These are phyloP conservation scores for Apamea epomidion DNA, from an alignment of 2,888 invertebrate genomes.

Conservation along the genomic window DNA sequence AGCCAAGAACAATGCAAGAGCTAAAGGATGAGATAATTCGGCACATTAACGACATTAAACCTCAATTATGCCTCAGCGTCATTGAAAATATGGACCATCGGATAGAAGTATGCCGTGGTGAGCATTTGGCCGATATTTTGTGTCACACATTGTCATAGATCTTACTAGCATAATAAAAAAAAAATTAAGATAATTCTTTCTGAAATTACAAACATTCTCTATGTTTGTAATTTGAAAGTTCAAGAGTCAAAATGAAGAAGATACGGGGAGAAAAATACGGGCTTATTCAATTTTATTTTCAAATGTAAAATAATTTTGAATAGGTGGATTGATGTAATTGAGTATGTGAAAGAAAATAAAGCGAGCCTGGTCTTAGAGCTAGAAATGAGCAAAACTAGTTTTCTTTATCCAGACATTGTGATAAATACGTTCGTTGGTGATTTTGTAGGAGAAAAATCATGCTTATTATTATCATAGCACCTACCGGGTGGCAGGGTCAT, in stretches of 20 bases:
- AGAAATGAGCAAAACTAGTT: background rate
- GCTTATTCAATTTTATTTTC: background rate
- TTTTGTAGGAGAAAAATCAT: background rate
- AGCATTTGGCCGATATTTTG: no score
- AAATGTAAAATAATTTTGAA: conserved; percentile 1
- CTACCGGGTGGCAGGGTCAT: background rate
- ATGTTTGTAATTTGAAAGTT: conserved; percentile 4
- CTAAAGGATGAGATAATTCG: no score
- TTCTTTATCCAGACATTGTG: conserved; percentile 14
- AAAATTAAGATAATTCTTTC: no score
- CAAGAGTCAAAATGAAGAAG: no score
- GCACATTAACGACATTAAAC: no score
- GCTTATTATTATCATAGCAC: background rate
- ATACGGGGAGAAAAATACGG: background rate
- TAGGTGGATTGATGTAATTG: conserved; percentile 2
- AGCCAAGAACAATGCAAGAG: no score
- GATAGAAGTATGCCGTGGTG: no score
- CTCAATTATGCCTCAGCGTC: no score
- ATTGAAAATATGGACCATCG: no score
- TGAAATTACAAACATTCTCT: no score
- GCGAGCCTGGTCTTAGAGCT: background rate
- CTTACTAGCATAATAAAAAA: no score
- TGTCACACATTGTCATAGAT: no score
- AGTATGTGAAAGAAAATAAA: background rate
- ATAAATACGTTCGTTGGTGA: background rate